Percentiles rank a stretch among this genome's conserved stretches.
These are phyloP conservation scores for Anagrus nilaparvatae DNA, from an alignment of 1,140 invertebrate genomes.

Conservation along the genomic window DNA sequence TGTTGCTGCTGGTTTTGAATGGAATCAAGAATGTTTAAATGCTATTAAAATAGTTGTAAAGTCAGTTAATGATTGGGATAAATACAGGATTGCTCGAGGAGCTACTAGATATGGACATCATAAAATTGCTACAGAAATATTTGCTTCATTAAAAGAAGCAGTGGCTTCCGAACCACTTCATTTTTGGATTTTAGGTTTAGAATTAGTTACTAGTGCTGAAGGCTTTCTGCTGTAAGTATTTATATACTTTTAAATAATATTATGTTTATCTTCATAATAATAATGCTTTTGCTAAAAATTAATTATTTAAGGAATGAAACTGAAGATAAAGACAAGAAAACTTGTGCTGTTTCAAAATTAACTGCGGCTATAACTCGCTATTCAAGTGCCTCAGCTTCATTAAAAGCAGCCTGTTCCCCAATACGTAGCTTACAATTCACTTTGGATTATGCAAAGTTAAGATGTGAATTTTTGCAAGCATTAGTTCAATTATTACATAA, in stretches of 20 bases:
- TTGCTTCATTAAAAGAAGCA: constrained; percentile 55
- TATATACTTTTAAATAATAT: constrained; percentile 6
- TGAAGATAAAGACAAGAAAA: constrained; percentile 27
- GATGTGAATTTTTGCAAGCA: constrained; percentile 68
- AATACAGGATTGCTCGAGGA: constrained; percentile 77
- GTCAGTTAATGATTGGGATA: constrained; percentile 66
- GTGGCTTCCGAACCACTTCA: constrained; percentile 84
- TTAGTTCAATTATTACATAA: constrained; percentile 65
- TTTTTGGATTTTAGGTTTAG: constrained; percentile 77
- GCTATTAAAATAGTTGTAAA: constrained; percentile 49
- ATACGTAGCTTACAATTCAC: constrained; percentile 62
- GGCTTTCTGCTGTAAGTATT: constrained; percentile 39
- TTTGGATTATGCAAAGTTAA: constrained; percentile 62
- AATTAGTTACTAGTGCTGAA: constrained; percentile 60
- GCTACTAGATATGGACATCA: constrained; percentile 78
- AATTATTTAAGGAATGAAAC: constrained; percentile 22
- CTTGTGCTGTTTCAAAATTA: constrained; percentile 52
- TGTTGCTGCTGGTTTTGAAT: constrained; percentile 51
- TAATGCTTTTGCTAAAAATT: background rate
- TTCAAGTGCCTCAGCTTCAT: constrained; percentile 55
- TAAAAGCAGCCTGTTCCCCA: constrained; percentile 65
- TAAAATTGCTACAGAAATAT: constrained; percentile 56
- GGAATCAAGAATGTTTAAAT: constrained; percentile 44
- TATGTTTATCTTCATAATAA: background rate
- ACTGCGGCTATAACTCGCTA: constrained; percentile 51